Conservation (phyloP, 2,113 vertebrate species). For the Odocoileus hemionus region DNA sequence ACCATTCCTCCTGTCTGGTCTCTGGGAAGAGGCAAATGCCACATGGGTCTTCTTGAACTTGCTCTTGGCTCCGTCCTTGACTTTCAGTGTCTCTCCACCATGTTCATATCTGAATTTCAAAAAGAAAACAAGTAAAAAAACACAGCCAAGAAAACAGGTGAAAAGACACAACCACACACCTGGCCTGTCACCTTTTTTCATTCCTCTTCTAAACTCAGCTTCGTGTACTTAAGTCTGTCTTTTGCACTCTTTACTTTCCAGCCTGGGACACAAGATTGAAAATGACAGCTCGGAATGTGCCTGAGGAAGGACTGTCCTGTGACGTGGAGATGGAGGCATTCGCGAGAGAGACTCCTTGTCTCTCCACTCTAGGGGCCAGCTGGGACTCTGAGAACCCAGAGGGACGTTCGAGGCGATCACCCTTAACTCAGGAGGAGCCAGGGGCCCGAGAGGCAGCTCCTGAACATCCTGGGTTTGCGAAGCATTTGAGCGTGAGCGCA, state of each 20-base stretch:
- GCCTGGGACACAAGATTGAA: background rate
- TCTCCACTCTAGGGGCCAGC: background rate
- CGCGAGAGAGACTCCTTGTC: background rate
- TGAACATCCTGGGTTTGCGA: conserved; percentile 22
- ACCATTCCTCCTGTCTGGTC: background rate
- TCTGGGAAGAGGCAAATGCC: background rate
- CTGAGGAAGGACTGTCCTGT: background rate
- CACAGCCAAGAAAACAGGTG: background rate
- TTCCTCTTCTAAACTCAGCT: background rate
- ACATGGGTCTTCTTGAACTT: background rate
- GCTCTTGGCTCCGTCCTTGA: background rate
- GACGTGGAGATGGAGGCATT: conserved; percentile 43
- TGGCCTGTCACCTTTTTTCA: background rate
- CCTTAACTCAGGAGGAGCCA: conserved; percentile 21
- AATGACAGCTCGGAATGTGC: conserved; percentile 31
- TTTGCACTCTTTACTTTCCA: conserved; percentile 43
- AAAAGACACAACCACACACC: background rate
- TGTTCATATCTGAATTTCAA: background rate
- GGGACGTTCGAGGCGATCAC: background rate
- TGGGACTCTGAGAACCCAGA: conserved; percentile 15
- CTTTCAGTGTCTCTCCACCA: background rate
- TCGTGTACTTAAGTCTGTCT: background rate
- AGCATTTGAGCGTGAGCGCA: background rate
- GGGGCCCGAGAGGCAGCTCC: background rate
- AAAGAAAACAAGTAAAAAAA: background rate